A percentile compares a stretch with the other conserved stretches of the same genome.
phyloP scores from a whole-genome alignment of 2,888 invertebrate genomes.

The Hesperia comma region DNA sequence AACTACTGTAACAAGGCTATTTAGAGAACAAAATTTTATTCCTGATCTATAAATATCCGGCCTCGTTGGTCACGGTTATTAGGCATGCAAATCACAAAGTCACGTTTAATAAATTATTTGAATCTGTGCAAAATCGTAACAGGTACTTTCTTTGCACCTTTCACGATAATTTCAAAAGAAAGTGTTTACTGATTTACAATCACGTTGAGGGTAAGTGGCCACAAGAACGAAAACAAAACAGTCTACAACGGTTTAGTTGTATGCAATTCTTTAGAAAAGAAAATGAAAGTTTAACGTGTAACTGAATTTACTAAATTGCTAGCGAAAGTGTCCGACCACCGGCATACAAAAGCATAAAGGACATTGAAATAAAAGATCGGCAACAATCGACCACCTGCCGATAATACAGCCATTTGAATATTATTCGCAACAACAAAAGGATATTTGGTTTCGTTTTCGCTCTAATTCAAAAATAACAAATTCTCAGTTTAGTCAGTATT shows the following conservation, averaged over 20 bases:
- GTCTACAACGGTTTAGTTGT: conserved; percentile 38
- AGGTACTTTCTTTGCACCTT: conserved; percentile 66
- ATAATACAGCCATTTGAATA: conserved; percentile 69
- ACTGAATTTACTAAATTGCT: conserved; percentile 63
- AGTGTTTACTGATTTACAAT: conserved; percentile 76
- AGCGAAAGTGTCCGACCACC: conserved; percentile 69
- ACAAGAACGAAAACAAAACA: conserved; percentile 67
- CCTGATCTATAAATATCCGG: conserved; percentile 4
- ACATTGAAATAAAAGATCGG: conserved; percentile 49
- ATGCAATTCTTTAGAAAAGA: conserved; percentile 42
- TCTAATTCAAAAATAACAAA: conserved; percentile 46
- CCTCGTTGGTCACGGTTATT: conserved; percentile 13
- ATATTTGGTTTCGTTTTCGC: conserved; percentile 63
- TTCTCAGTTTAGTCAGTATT: conserved; percentile 63
- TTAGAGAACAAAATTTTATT: conserved; percentile 1
- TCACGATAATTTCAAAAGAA: conserved; percentile 56
- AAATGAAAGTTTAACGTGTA: conserved; percentile 63
- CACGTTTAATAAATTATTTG: conserved; percentile 30
- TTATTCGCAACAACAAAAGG: conserved; percentile 67
- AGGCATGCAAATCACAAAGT: conserved; percentile 18
- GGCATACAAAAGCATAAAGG: conserved; percentile 44
- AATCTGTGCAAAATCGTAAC: conserved; percentile 66
- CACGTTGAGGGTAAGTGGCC: conserved; percentile 60
- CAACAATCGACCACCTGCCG: conserved; percentile 75
- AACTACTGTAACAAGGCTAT: neutral